Base-by-base conservation (phyloP, 2,888 invertebrate species). In the Drosophila mulleri region DNA sequence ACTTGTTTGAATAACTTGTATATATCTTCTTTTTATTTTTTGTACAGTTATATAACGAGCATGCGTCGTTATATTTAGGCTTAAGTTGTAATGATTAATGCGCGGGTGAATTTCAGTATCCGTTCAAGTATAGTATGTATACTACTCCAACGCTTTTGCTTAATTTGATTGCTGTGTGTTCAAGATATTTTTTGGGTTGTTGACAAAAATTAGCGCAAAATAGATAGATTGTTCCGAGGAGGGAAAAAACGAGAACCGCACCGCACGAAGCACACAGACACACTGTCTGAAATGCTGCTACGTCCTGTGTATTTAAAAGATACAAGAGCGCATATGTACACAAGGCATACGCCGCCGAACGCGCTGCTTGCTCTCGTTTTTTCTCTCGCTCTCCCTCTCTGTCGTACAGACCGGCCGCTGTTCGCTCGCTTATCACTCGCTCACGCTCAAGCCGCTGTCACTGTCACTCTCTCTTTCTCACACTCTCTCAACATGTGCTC, bases 201-300 rank as follows among this genome's bases (percentile, higher is more conserved):
- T 79, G 85, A 84, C 83, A 88, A 88, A 88, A 82, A 85, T 79
- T 85, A 84, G 89, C 90, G 81, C 88, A 88, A 86, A 86, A 68
- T 70, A 70, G 67, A 73, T 83, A 80, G 77, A 77, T 59, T 72
- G 54, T 67, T 75, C 65, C 67, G 71, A 73, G 68, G 71, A 85
- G 65, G 76, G 72, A 85, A 82, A 78, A 74, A 88, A 76, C 84
- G 74, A 87, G 81, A 91, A 91, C 88, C 88, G 86, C 77, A 91
- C 88, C 87, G 87, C 82, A 90, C 91, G 90, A 90, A 89, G 82
- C 82, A 91, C 91, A 91, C 87, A 90, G 84, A 91, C 90, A 92
- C 90, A 91, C 83, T 91, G 90, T 77, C 77, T 82, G 76, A 85
- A 72, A 76, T 83, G 83, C 83, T 70, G 79, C 76, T 71, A 78